phyloP scores from a whole-genome alignment of 1,140 invertebrate species.

The Brachionus calyciflorus region DNA sequence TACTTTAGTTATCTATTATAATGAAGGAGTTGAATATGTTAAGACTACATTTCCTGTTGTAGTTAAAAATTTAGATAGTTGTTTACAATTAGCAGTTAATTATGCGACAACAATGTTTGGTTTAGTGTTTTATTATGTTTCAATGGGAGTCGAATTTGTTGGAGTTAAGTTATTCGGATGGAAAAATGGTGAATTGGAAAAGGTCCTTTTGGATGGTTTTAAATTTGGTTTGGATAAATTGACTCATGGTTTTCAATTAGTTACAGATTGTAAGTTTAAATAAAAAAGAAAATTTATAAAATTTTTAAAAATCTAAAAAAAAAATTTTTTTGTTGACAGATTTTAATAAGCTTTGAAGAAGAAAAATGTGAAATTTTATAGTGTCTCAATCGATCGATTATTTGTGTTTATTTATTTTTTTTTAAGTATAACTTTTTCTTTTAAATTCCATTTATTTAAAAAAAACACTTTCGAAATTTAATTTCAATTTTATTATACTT shows the following conservation, averaged over 20 bases:
- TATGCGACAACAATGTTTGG: slow-evolving; percentile 5
- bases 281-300: background rate
- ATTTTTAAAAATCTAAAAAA: background rate
- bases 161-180: slow-evolving; percentile 14
- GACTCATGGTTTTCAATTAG: background rate
- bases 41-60: background rate
- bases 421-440: too few relatives aligned
- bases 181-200: slow-evolving; percentile 17
- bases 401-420: too few relatives aligned
- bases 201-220: slow-evolving; percentile 39
- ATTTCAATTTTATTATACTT: too few relatives aligned
- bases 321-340: background rate
- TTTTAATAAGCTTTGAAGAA: slow-evolving; percentile 13
- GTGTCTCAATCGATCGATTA: too few relatives aligned
- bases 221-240: slow-evolving; percentile 32
- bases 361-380: too few relatives aligned
- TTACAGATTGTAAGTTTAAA: slow-evolving; percentile 13
- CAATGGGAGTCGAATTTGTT: slow-evolving; percentile 1
- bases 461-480: too few relatives aligned
- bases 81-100: slow-evolving; percentile 6
- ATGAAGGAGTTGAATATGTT: background rate
- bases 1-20: background rate
- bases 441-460: too few relatives aligned
- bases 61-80: slow-evolving; percentile 40
- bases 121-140: slow-evolving; percentile 7